Evolutionary conservation across 2,797 vertebrate species (phyloP), one percentile per base, ranked within the genome.

Genomic region (Syngnathus rostellatus): DNA sequence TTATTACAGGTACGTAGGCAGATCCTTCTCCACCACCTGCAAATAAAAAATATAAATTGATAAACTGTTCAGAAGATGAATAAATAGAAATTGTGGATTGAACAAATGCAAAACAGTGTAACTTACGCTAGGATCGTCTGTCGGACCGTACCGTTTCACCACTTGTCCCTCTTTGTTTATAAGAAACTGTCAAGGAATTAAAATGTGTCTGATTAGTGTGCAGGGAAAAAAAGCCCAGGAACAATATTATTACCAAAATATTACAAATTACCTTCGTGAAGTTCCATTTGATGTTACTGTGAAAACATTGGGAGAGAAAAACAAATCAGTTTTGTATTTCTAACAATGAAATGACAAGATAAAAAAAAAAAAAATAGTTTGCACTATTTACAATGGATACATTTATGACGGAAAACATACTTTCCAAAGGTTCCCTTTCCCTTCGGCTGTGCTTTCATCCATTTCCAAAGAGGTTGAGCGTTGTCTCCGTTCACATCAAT

Each of bases 391-490:
- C 7, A 6, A 48, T 48, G 0, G 46, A 21, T 21, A 51, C n/a
- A 10, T 1, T 1, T 3, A 7, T 45, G 21, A 8, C 8, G 16
- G 16, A 17, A 51, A 5, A 88, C 91, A 82, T 61, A 92, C 91
- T 97, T 98, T 78, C 93, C 94, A 67, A 98, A 21, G 3, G 78
- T 88, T 66, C 97, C 97, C 59, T 81, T 92, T 37, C 97, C 97
- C 69, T 96, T 93, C 10, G 96, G 95, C 83, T 98, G 97, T 0
- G 86, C 87, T 73, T 99, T 99, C 94, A 99, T 89, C 97, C 97
- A 99, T 74, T 94, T 98, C 94, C 95, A 98, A 39, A 99, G 88
- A 0, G 95, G 96, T 77, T 95, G 94, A 39, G 95, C 94, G 0
- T 82, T 63, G 0, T 96, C 94, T n/a, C 94, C 94, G 0, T 98